Conservation (phyloP, 2,113 vertebrate genomes). For the Tetrao urogallus region DNA sequence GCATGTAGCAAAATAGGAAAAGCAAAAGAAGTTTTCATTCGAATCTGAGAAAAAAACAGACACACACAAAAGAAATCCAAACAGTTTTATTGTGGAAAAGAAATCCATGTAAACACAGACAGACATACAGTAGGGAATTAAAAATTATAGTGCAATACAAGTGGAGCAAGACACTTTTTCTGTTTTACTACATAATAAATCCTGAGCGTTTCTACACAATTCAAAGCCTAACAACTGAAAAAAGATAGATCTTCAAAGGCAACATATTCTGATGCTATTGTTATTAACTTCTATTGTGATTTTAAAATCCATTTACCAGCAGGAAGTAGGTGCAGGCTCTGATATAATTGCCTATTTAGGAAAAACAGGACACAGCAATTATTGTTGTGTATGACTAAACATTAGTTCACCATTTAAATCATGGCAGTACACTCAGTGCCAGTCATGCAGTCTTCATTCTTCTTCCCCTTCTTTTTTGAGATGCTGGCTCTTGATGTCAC, state of each 20-base stretch:
- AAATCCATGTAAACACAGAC: neutral
- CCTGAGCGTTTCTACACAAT: neutral
- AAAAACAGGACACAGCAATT: conserved; percentile 7
- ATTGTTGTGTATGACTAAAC: neutral
- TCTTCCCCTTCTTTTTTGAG: neutral
- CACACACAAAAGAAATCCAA: neutral
- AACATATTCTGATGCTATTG: neutral
- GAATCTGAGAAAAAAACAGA: neutral
- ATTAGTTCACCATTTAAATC: neutral
- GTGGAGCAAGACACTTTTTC: neutral
- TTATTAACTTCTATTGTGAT: neutral
- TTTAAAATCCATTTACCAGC: neutral
- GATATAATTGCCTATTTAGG: neutral
- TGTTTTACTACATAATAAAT: neutral
- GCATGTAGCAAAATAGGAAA: neutral
- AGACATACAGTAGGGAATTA: neutral
- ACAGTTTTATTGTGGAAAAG: neutral
- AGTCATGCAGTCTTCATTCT: neutral
- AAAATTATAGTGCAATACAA: neutral
- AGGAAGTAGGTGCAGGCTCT: conserved; percentile 17
- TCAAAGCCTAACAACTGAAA: neutral
- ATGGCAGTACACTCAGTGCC: neutral
- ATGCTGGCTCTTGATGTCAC: neutral
- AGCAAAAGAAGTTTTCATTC: neutral
- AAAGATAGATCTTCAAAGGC: neutral